These are phyloP conservation scores for Acheta domesticus DNA, from an alignment of 2,888 invertebrate species.

Conservation along the genomic window DNA sequence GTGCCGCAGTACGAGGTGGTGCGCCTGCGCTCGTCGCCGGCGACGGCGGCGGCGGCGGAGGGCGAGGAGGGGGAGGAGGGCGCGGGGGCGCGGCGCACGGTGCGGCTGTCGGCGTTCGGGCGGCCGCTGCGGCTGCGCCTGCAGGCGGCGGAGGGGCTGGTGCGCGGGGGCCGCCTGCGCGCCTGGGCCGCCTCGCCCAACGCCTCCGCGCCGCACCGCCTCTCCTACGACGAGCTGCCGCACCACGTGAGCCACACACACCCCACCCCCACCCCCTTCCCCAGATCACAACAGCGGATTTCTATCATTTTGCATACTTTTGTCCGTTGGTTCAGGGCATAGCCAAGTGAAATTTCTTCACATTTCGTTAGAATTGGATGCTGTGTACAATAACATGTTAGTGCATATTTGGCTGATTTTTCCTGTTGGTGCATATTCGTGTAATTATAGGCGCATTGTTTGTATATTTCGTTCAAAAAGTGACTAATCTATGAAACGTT, in stretches of 20 bases:
- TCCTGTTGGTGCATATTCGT: too few relatives aligned
- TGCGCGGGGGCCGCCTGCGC: slow-evolving; percentile 71
- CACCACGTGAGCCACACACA: slow-evolving; percentile 45
- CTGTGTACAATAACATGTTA: too few relatives aligned
- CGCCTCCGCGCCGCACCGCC: slow-evolving; percentile 71
- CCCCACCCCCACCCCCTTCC: too few relatives aligned
- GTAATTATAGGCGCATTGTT: too few relatives aligned
- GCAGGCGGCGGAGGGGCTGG: slow-evolving; percentile 71
- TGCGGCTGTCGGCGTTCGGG: neutral
- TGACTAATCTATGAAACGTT: too few relatives aligned
- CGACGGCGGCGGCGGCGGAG: slow-evolving; percentile 48
- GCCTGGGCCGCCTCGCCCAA: slow-evolving; percentile 79
- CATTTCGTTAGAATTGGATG: too few relatives aligned
- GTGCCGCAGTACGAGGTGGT: slow-evolving; percentile 84
- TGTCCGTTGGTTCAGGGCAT: too few relatives aligned
- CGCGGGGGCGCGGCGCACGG: slow-evolving; percentile 38
- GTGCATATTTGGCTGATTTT: too few relatives aligned
- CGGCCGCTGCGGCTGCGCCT: slow-evolving; percentile 44
- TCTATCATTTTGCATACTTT: too few relatives aligned
- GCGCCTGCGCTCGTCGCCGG: slow-evolving; percentile 58
- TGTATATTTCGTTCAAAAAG: too few relatives aligned
- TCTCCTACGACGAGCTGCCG: slow-evolving; percentile 72
- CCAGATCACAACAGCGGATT: too few relatives aligned
- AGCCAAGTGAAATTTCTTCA: too few relatives aligned
- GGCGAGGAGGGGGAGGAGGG: slow-evolving; percentile 33